Conservation (phyloP, 2,888 invertebrate species). For the Acanthoscelides obtectus region DNA sequence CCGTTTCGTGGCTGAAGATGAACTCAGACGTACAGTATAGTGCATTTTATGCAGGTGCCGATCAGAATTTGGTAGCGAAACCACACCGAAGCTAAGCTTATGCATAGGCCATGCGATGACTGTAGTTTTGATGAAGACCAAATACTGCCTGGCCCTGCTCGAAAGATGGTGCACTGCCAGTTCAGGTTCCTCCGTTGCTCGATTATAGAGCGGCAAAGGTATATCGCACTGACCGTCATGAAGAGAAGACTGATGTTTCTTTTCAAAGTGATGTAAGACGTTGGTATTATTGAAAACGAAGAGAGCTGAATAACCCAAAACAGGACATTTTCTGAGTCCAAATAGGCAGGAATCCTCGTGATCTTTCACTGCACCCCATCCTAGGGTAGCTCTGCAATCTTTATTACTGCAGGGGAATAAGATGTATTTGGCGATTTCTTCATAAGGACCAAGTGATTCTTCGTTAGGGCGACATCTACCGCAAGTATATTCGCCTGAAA, state of each 20-base stretch:
- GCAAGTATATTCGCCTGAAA: slow-evolving; percentile 10
- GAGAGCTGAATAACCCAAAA: slow-evolving; percentile 11
- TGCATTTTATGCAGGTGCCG: not conserved
- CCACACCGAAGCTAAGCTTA: not conserved
- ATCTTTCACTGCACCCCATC: slow-evolving; percentile 13
- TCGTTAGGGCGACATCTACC: slow-evolving; percentile 14
- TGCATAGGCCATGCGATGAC: not conserved
- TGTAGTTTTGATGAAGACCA: not conserved
- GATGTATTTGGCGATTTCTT: slow-evolving; percentile 15
- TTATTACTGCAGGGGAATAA: slow-evolving; percentile 16
- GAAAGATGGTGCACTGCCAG: not conserved
- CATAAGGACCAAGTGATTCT: slow-evolving; percentile 11
- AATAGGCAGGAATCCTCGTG: slow-evolving; percentile 16
- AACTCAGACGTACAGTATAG: not conserved
- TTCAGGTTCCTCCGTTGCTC: not conserved
- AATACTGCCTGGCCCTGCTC: not conserved
- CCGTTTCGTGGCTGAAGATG: not conserved
- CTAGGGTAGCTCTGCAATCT: slow-evolving; percentile 9
- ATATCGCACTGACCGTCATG: not conserved
- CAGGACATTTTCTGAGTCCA: slow-evolving; percentile 14
- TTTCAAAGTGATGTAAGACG: slow-evolving; percentile 14
- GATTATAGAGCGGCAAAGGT: not conserved
- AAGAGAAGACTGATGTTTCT: slow-evolving; percentile 11
- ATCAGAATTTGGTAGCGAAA: not conserved
- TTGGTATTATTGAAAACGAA: not conserved